Percentiles rank a stretch among this genome's conserved stretches.
Conservation (phyloP, 92 coral and sea anemone genomes). For the Porites rus region DNA sequence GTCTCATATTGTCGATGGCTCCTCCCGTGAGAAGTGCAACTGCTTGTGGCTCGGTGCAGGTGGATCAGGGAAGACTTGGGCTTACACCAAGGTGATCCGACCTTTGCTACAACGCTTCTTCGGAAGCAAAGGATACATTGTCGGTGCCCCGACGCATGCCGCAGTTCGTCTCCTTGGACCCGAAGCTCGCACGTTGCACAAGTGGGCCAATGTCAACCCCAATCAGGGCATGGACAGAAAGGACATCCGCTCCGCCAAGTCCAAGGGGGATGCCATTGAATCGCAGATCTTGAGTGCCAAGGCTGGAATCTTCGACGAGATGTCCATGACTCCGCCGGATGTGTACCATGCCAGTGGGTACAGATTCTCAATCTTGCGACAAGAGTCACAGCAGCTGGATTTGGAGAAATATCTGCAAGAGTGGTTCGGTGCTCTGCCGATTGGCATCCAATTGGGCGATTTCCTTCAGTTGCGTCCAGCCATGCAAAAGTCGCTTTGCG, state of each 20-base stretch:
- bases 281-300: not conserved
- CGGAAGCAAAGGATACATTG: not conserved
- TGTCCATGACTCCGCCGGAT: not conserved
- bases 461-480: not conserved
- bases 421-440: constrained; percentile 1
- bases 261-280: not conserved
- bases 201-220: not conserved
- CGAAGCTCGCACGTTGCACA: not conserved
- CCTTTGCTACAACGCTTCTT: not conserved
- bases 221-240: not conserved
- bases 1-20: not conserved
- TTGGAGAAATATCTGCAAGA: not conserved
- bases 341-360: constrained; percentile 1
- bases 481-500: not conserved
- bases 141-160: constrained; percentile 10
- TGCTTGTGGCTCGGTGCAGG: constrained; percentile 1
- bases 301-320: not conserved
- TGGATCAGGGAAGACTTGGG: not conserved
- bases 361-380: not conserved
- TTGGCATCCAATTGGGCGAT: not conserved
- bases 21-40: constrained; percentile 1
- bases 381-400: not conserved
- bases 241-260: not conserved
- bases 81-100: not conserved
- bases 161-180: constrained; percentile 2